phyloP scores from a whole-genome alignment of 2,113 vertebrate species.

The Oxyruncus cristatus region DNA sequence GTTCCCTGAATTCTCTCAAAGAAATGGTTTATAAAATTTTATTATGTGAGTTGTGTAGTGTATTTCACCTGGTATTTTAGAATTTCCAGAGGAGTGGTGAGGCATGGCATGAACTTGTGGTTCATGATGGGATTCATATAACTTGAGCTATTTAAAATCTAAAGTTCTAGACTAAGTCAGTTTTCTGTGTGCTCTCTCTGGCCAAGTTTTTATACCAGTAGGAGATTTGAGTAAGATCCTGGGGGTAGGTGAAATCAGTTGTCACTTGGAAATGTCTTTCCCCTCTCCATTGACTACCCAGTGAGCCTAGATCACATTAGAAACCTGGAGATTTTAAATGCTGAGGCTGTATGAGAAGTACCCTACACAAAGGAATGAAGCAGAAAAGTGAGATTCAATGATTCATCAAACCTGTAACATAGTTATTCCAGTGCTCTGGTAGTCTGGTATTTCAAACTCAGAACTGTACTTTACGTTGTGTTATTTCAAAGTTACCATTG shows the following conservation, averaged over 20 bases:
- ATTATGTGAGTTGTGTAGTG: background rate
- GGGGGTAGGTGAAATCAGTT: background rate
- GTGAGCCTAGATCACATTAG: background rate
- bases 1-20: background rate
- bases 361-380: background rate
- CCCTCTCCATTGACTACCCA: background rate
- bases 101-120: background rate
- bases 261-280: background rate
- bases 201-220: background rate
- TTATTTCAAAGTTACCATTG: background rate
- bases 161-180: background rate
- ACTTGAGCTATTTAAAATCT: background rate
- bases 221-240: background rate
- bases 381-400: background rate
- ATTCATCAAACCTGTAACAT: background rate
- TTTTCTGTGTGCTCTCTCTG: background rate
- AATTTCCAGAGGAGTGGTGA: background rate
- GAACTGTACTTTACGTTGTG: background rate
- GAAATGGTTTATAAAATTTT: background rate
- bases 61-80: background rate
- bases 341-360: background rate
- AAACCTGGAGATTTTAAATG: background rate
- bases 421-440: background rate
- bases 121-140: background rate
- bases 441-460: background rate